Evolutionary conservation across 2,888 invertebrate genomes (phyloP).

Genomic region (Steinernema hermaphroditum): DNA sequence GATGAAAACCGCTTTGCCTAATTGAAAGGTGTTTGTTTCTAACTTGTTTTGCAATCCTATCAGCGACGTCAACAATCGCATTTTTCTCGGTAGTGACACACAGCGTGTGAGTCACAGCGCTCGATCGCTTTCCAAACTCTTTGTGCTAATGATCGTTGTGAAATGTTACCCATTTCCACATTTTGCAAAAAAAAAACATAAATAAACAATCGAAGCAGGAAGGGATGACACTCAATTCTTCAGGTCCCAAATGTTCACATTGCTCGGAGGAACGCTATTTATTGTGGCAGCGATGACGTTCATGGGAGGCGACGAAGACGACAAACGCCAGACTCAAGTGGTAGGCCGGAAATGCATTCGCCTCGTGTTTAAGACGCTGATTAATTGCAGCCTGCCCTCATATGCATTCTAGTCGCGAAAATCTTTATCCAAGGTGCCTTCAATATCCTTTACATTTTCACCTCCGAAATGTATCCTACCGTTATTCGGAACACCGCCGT

Average conservation of each 20-base stretch:
- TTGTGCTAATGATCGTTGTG: no score
- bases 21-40: conserved; percentile 13
- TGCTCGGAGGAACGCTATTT: conserved; percentile 58
- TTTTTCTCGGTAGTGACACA: no score
- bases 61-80: no score
- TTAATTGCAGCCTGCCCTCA: conserved; percentile 54
- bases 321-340: conserved; percentile 33
- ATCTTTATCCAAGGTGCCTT: conserved; percentile 66
- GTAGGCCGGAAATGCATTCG: conserved; percentile 17
- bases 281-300: conserved; percentile 63
- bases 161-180: no score
- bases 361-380: not conserved
- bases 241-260: conserved; percentile 62
- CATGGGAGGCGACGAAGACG: conserved; percentile 46
- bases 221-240: conserved; percentile 14
- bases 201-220: not conserved
- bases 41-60: no score
- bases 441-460: conserved; percentile 66
- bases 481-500: conserved; percentile 66
- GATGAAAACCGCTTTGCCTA: conserved; percentile 1
- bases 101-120: no score
- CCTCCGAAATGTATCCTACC: conserved; percentile 66
- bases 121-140: no score
- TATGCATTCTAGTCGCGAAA: conserved; percentile 64
- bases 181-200: no score